Evolutionary conservation across 2,797 vertebrate genomes (phyloP).

Genomic region (Poeciliopsis infans): DNA sequence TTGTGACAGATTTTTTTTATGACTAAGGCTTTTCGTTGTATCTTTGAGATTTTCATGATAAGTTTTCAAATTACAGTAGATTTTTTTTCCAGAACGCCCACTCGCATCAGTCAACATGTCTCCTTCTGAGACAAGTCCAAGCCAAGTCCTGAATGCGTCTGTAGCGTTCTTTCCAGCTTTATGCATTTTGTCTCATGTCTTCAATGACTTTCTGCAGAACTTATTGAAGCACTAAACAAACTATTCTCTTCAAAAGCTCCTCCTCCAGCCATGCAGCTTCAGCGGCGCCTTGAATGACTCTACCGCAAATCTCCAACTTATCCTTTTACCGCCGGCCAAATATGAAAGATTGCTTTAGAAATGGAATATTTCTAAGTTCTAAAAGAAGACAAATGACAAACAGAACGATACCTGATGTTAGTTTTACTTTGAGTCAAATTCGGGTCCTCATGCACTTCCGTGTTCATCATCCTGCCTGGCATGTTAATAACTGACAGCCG

Average conservation of each 20-base stretch:
- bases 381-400: background rate
- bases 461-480: background rate
- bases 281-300: background rate
- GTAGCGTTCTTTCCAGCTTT: background rate
- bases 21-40: too few relatives aligned
- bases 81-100: background rate
- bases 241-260: background rate
- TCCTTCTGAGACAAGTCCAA: background rate
- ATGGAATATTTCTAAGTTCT: background rate
- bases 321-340: background rate
- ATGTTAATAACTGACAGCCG: background rate
- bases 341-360: slow-evolving; percentile 1
- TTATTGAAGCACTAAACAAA: background rate
- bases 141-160: background rate
- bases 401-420: background rate
- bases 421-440: background rate
- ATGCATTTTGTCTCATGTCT: background rate
- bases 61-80: background rate
- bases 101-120: background rate
- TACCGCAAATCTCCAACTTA: background rate
- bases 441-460: background rate
- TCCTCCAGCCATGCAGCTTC: background rate
- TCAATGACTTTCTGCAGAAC: background rate
- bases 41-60: background rate
- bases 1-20: background rate